Conservation (phyloP, 2,797 vertebrate species). For the Enteromius viviparus region DNA sequence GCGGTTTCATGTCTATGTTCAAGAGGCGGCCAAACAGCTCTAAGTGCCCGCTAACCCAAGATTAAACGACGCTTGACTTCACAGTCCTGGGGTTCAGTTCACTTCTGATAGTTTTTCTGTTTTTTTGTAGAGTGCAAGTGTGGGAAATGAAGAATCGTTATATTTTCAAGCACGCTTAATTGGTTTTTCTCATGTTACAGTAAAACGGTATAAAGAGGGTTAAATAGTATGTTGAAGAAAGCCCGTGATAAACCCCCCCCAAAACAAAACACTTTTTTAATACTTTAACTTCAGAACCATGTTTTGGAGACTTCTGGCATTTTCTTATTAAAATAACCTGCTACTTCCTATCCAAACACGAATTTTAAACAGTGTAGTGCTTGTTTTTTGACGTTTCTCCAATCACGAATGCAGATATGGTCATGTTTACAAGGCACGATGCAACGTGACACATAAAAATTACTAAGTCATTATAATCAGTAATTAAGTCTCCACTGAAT, state of each 20-base stretch:
- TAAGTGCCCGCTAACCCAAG: constrained; percentile 48
- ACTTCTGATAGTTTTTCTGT: constrained; percentile 15
- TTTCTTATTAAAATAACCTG: too few relatives aligned
- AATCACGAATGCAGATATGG: too few relatives aligned
- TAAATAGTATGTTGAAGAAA: neutral
- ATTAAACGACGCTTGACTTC: constrained; percentile 48
- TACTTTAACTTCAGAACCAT: neutral
- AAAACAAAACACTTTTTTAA: too few relatives aligned
- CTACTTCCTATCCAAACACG: too few relatives aligned
- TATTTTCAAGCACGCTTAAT: neutral
- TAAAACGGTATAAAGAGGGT: neutral
- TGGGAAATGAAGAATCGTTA: neutral
- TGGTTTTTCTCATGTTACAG: neutral
- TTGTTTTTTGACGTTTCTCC: too few relatives aligned
- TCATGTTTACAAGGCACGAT: too few relatives aligned
- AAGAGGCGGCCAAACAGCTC: constrained; percentile 51
- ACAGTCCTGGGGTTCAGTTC: constrained; percentile 38
- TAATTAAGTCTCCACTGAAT: too few relatives aligned
- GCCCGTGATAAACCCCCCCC: neutral
- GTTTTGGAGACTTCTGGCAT: too few relatives aligned
- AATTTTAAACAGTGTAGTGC: too few relatives aligned
- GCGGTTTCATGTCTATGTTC: constrained; percentile 53
- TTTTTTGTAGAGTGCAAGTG: neutral
- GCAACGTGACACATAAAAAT: too few relatives aligned
- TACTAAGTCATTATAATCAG: too few relatives aligned